Conservation (phyloP, 2,888 invertebrate species). For the Nezara viridula region DNA sequence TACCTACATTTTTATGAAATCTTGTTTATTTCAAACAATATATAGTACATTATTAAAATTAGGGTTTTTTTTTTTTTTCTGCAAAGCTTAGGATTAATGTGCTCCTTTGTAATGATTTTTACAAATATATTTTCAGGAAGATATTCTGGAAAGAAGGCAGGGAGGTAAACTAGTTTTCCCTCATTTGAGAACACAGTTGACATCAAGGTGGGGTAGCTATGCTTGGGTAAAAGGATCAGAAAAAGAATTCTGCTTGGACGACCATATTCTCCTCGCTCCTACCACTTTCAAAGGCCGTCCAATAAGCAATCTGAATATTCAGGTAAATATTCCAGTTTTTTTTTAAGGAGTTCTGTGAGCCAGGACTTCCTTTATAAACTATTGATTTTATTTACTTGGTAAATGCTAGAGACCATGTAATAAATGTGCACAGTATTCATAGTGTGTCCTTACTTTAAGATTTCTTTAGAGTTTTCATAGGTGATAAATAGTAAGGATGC, state of each 20-base stretch:
- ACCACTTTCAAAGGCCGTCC: slow-evolving; percentile 78
- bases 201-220: slow-evolving; percentile 83
- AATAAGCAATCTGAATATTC: slow-evolving; percentile 80
- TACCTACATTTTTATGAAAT: not conserved
- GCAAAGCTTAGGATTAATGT: not conserved
- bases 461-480: no score
- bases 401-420: no score
- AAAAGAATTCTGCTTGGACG: slow-evolving; percentile 75
- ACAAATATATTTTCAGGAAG: slow-evolving; percentile 64
- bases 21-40: not conserved
- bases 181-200: slow-evolving; percentile 77
- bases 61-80: not conserved
- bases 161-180: slow-evolving; percentile 70
- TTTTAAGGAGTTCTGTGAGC: no score
- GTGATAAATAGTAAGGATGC: no score
- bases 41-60: not conserved
- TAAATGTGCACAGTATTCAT: no score
- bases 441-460: no score
- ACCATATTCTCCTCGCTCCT: slow-evolving; percentile 76
- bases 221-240: slow-evolving; percentile 77
- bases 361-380: no score
- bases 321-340: slow-evolving; percentile 72
- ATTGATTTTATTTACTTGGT: no score
- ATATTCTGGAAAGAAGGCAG: slow-evolving; percentile 66
- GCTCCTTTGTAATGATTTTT: not conserved